phyloP scores from a whole-genome alignment of 2,113 vertebrate genomes.

The Dipodomys stephensi region DNA sequence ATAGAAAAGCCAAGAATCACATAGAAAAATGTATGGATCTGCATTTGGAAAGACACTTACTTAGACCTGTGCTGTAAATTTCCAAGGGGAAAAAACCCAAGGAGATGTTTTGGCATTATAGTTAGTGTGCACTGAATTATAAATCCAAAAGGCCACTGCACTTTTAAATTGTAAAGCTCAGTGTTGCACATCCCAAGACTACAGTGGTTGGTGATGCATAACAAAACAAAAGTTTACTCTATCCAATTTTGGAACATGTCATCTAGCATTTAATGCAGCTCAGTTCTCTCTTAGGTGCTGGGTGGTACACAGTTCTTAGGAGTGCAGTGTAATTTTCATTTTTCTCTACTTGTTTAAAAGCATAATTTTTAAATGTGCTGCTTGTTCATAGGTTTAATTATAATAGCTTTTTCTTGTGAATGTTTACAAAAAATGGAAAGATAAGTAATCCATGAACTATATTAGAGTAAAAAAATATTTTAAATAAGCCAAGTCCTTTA shows the following conservation, averaged over 20 bases:
- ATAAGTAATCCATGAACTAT: conserved; percentile 10
- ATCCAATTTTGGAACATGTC: neutral
- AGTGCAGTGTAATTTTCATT: neutral
- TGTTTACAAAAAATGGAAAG: conserved; percentile 7
- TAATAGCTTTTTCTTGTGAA: conserved; percentile 32
- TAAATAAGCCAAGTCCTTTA: neutral
- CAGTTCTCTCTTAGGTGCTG: neutral
- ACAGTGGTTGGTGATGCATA: neutral
- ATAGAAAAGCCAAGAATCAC: neutral
- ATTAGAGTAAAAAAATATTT: conserved; percentile 12
- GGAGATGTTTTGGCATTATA: conserved; percentile 30
- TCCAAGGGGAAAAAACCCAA: neutral
- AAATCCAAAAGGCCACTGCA: conserved; percentile 51
- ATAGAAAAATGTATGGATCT: neutral
- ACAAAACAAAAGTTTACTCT: neutral
- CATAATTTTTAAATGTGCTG: conserved; percentile 18
- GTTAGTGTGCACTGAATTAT: conserved; percentile 50
- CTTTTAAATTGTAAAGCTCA: conserved; percentile 53
- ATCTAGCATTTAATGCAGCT: conserved; percentile 25
- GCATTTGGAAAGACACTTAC: neutral
- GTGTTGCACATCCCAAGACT: neutral
- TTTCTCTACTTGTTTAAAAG: conserved; percentile 33
- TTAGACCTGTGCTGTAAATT: conserved; percentile 23
- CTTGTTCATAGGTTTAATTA: conserved; percentile 3
- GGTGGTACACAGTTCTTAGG: neutral